phyloP scores from a whole-genome alignment of 2,888 invertebrate species.

The Galerucella nymphaeae region DNA sequence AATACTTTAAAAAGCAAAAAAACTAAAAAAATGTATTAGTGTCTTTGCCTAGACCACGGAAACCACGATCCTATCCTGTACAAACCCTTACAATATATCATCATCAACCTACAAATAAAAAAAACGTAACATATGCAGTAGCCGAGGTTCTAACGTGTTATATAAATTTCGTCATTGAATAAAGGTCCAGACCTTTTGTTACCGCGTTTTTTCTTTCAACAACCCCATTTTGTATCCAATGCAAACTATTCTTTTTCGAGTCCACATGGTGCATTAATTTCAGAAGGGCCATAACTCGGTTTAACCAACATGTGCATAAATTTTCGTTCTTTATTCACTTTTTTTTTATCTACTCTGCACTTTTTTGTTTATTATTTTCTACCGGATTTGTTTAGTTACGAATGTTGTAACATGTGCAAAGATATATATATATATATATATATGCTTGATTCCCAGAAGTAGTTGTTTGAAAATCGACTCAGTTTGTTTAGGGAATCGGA shows the following conservation, averaged over 20 bases:
- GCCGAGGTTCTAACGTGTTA: slow-evolving; percentile 37
- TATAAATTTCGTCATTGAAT: slow-evolving; percentile 38
- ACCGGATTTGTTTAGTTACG: slow-evolving; percentile 30
- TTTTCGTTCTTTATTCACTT: slow-evolving; percentile 17
- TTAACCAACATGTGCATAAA: slow-evolving; percentile 22
- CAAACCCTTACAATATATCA: not conserved
- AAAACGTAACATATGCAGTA: slow-evolving; percentile 45
- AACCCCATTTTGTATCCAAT: slow-evolving; percentile 22
- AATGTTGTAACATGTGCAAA: slow-evolving; percentile 34
- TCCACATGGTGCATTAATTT: slow-evolving; percentile 29
- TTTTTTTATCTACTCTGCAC: slow-evolving; percentile 4
- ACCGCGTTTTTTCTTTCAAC: slow-evolving; percentile 38
- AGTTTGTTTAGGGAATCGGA: slow-evolving; percentile 17
- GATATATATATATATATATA: too few relatives aligned
- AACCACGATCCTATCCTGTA: not conserved
- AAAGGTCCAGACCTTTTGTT: slow-evolving; percentile 39
- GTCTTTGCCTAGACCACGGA: too few relatives aligned
- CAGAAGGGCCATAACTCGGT: slow-evolving; percentile 12
- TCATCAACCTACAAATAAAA: not conserved
- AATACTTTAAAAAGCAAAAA: too few relatives aligned
- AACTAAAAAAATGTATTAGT: too few relatives aligned
- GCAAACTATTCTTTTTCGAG: slow-evolving; percentile 3
- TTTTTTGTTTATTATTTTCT: slow-evolving; percentile 22
- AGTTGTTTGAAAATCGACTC: not conserved
- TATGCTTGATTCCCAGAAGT: slow-evolving; percentile 38